These are phyloP conservation scores for Girardinichthys multiradiatus DNA, from an alignment of 2,113 vertebrate species.

Conservation along the genomic window DNA sequence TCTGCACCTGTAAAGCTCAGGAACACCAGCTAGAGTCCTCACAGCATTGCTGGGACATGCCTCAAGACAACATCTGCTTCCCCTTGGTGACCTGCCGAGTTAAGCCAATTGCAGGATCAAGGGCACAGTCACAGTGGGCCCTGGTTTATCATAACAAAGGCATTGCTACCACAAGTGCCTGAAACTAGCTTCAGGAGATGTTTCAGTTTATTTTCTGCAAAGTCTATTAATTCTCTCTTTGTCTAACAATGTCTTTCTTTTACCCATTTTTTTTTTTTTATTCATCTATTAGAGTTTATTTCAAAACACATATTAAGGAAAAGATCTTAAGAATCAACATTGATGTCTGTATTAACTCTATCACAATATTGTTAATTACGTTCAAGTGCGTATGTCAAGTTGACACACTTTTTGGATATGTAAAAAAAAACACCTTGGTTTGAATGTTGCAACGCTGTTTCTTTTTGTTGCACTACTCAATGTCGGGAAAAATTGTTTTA, in stretches of 20 bases:
- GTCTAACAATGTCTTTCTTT: conserved; percentile 23
- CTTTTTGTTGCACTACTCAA: no score
- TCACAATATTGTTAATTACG: no score
- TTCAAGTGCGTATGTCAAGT: no score
- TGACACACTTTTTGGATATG: no score
- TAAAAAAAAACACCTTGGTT: no score
- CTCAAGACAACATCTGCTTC: conserved; percentile 83
- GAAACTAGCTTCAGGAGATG: conserved; percentile 66
- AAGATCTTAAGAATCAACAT: conserved; percentile 23
- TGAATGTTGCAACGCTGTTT: no score
- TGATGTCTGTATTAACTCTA: background rate
- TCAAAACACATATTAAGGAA: conserved; percentile 41
- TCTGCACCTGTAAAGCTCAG: conserved; percentile 73
- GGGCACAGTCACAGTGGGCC: conserved; percentile 63
- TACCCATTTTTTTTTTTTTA: conserved; percentile 26
- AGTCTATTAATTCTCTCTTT: conserved; percentile 37
- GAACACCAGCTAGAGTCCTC: conserved; percentile 71
- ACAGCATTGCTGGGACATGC: conserved; percentile 67
- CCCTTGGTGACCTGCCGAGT: conserved; percentile 72
- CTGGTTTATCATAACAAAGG: conserved; percentile 72
- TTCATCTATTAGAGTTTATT: conserved; percentile 10
- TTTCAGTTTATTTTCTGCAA: conserved; percentile 66
- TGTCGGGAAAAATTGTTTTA: no score
- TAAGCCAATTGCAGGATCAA: conserved; percentile 77
- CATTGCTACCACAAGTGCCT: conserved; percentile 44